Conservation (phyloP, 2,888 invertebrate species). For the Dicranocentrus wangi region DNA sequence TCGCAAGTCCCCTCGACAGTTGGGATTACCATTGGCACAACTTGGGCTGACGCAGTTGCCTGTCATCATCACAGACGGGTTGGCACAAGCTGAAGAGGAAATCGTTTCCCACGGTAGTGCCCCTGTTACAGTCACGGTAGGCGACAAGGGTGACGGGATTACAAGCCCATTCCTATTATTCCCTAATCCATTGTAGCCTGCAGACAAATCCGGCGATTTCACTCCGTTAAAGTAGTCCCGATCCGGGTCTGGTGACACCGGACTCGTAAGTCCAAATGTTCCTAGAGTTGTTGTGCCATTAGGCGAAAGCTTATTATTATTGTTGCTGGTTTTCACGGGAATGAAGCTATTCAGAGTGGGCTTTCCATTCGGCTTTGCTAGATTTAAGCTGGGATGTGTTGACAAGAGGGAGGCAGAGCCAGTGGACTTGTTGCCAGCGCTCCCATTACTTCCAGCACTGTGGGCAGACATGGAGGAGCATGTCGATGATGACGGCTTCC, state of each 20-base stretch:
- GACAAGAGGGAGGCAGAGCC: conserved; percentile 51
- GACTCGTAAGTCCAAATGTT: neutral
- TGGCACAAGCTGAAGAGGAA: conserved; percentile 8
- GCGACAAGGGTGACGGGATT: conserved; percentile 6
- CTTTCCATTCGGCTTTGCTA: conserved; percentile 29
- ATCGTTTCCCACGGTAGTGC: conserved; percentile 29
- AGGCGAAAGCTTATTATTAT: neutral
- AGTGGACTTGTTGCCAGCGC: conserved; percentile 7
- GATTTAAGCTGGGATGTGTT: conserved; percentile 62
- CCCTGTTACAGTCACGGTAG: neutral
- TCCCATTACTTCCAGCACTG: conserved; percentile 23
- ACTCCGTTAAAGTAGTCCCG: neutral
- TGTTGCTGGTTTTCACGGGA: conserved; percentile 16
- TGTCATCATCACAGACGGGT: conserved; percentile 8
- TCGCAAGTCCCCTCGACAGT: conserved; percentile 37
- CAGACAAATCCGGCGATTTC: neutral
- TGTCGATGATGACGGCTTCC: conserved; percentile 16
- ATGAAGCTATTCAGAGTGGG: conserved; percentile 9
- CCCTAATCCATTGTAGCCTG: neutral
- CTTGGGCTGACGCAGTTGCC: conserved; percentile 20
- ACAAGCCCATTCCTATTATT: conserved; percentile 4
- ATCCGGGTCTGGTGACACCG: neutral
- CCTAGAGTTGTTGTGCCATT: neutral
- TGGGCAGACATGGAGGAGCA: conserved; percentile 16
- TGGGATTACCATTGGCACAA: conserved; percentile 28